Conservation (phyloP, 2,797 vertebrate genomes). For the Alcedo quadribrachys region DNA sequence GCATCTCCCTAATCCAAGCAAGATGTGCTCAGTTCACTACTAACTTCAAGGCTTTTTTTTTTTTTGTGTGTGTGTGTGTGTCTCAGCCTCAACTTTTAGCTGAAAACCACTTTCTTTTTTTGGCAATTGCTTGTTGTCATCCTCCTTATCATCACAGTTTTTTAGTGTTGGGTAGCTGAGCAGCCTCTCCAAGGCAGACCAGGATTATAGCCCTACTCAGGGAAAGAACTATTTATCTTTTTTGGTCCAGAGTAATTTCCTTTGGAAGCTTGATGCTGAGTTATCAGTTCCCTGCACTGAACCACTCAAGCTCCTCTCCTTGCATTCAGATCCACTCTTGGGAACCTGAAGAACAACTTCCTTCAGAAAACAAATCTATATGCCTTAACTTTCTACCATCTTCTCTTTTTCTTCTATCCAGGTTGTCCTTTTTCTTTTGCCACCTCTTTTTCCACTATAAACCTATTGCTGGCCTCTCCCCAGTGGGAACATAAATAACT, state of each 20-base stretch:
- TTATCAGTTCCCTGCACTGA: not conserved
- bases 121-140: not conserved
- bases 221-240: not conserved
- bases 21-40: not conserved
- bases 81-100: not conserved
- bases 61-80: not conserved
- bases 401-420: not conserved
- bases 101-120: not conserved
- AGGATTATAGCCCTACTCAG: not conserved
- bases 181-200: accelerated
- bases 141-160: not conserved
- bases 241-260: not conserved
- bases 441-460: not conserved
- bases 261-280: not conserved
- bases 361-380: not conserved
- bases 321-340: not conserved
- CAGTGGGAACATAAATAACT: not conserved
- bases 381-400: not conserved
- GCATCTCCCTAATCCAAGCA: not conserved
- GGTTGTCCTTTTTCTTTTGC: not conserved
- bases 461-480: not conserved
- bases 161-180: not conserved
- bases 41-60: not conserved
- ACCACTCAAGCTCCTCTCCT: not conserved
- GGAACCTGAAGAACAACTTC: not conserved